Evolutionary conservation across 2,797 vertebrate genomes (phyloP), one percentile per base, ranked within the genome.

Genomic region (Phrynocephalus vlangalii): DNA sequence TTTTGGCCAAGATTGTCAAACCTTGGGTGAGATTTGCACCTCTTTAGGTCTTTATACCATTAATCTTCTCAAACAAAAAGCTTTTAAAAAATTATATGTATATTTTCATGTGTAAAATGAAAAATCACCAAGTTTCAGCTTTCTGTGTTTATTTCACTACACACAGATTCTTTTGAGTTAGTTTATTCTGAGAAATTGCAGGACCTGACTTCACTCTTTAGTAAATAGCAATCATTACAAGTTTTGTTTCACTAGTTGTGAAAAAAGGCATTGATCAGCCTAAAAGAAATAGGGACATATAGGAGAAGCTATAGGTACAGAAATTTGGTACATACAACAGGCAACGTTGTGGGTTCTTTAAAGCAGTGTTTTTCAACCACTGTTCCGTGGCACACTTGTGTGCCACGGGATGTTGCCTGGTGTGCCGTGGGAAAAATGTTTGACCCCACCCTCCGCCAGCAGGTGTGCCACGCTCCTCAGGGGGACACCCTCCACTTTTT

Each of bases 1-100:
- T 87, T 73, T 71, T 89, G 82, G 71, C 78, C 68, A 22, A n/a
- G 84, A 80, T 90, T 20, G 15, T 84, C 20, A 90, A 85, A 66
- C 52, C 52, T 30, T 79, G 1, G 11, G 85, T 91, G 73, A 92
- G 92, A 91, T 13, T 72, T 20, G 48, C 28, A 18, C 26, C n/a
- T 20, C 79, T 71, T 78, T 44, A 44, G 10, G 10, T 26, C 22
- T 63, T 82, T 48, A 77, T 30, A 52, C n/a, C n/a, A 30, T 28
- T 75, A 24, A 30, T 63, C 60, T 77, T 38, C 18, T 48, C 71
- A 28, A 5, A 48, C 72, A 15, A 71, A 20, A 33, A 56, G 18
- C 28, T 28, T 52, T 44, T 44, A 5, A 44, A 44, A 44, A 44
- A 4, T 44, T 50, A 15, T 48, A 16, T 82, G 38, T 38, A 18